Percentiles rank a stretch among this genome's conserved stretches.
Evolutionary conservation across 2,113 vertebrate species (phyloP).

Genomic region (Sapajus apella): DNA sequence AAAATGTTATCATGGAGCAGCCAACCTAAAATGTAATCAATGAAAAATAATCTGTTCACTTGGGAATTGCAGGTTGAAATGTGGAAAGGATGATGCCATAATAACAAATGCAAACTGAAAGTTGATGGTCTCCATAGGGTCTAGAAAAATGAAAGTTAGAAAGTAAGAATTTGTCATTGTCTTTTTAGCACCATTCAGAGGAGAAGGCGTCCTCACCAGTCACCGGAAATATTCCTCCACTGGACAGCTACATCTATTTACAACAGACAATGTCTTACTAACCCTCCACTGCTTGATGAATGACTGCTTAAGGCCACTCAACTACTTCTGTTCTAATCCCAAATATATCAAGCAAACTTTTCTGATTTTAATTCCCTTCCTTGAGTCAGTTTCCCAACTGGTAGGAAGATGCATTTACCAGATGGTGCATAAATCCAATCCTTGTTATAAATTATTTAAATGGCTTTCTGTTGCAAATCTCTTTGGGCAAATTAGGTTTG

Average conservation of each 20-base stretch:
- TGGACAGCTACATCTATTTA: not conserved
- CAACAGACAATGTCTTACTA: not conserved
- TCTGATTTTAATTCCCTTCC: conserved; percentile 2
- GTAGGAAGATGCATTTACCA: not conserved
- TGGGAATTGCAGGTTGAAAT: not conserved
- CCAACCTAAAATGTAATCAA: not conserved
- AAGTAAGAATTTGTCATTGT: not conserved
- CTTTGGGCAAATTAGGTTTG: not conserved
- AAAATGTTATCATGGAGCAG: not conserved
- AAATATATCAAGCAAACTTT: not conserved
- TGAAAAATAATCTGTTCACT: conserved; percentile 5
- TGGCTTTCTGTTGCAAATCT: not conserved
- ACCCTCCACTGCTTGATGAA: not conserved
- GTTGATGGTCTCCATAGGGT: not conserved
- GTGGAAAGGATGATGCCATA: not conserved
- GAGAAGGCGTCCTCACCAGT: not conserved
- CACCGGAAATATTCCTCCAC: not conserved
- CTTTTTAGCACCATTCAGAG: not conserved
- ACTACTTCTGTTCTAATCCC: not conserved
- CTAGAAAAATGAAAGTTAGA: conserved; percentile 10
- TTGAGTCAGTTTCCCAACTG: not conserved
- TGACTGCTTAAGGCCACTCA: not conserved
- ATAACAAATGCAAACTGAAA: not conserved
- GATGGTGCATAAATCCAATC: not conserved
- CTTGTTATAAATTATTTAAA: conserved; percentile 34